These are phyloP conservation scores for Baryphthengus martii DNA, from an alignment of 2,113 vertebrate species.

Conservation along the genomic window DNA sequence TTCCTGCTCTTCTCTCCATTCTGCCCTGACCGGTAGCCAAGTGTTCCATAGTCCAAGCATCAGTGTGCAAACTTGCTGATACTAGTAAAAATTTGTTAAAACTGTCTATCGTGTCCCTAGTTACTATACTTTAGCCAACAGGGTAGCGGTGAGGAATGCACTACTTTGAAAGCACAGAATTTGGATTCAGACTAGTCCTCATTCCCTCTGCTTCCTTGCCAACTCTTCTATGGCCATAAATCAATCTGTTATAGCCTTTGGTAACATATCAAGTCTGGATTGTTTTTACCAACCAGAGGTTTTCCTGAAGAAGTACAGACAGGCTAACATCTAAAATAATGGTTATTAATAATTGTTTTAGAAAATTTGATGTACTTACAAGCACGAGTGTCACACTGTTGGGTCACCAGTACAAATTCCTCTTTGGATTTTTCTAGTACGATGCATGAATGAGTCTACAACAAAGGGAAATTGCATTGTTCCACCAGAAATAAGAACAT, in stretches of 20 bases:
- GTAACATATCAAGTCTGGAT: neutral
- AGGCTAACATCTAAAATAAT: neutral
- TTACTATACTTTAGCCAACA: neutral
- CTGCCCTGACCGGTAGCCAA: neutral
- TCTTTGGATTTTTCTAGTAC: neutral
- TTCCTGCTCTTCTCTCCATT: neutral
- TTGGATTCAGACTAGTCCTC: neutral
- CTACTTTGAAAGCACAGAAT: neutral
- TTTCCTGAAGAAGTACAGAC: neutral
- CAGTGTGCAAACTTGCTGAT: neutral
- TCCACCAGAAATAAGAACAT: neutral
- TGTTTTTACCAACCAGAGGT: neutral
- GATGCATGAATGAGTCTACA: neutral
- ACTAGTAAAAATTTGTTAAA: neutral
- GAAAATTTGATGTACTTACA: neutral
- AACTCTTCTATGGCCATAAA: neutral
- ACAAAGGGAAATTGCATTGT: neutral
- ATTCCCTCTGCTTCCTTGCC: neutral
- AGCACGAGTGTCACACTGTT: neutral
- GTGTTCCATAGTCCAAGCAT: neutral
- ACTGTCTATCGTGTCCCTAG: neutral
- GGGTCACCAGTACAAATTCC: neutral
- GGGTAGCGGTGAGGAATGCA: neutral
- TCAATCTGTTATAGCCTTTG: neutral
- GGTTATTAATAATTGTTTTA: neutral